Conservation (phyloP, 2,797 vertebrate species). For the Coreius guichenoti region DNA sequence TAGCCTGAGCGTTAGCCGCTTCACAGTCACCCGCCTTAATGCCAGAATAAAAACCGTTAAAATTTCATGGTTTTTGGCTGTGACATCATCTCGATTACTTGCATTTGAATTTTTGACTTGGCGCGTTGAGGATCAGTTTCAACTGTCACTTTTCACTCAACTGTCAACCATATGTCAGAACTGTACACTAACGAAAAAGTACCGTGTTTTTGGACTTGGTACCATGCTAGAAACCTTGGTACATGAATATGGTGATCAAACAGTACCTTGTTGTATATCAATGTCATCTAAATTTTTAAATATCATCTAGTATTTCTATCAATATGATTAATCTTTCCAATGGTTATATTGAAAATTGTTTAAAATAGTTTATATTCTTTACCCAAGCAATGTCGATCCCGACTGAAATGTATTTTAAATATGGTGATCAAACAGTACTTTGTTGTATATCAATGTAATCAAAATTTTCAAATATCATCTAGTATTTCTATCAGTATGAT, state of each 20-base stretch:
- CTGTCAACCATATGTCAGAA: slow-evolving; percentile 15
- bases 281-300: not conserved
- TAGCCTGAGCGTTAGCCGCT: slow-evolving; percentile 20
- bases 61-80: not conserved
- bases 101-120: not conserved
- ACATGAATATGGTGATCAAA: not conserved
- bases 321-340: no score
- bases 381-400: no score
- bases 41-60: slow-evolving; percentile 28
- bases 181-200: not conserved
- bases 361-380: not conserved
- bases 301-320: not conserved
- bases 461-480: not conserved
- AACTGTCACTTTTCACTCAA: slow-evolving; percentile 27
- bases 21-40: slow-evolving; percentile 7
- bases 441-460: not conserved
- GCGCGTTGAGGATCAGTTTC: not conserved
- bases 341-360: not conserved
- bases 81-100: not conserved
- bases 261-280: not conserved
- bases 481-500: not conserved
- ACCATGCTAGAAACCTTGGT: not conserved
- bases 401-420: not conserved
- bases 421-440: not conserved
- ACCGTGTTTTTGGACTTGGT: not conserved